Evolutionary conservation across 2,113 vertebrate species (phyloP).

Genomic region (Sylvicapra grimmia): DNA sequence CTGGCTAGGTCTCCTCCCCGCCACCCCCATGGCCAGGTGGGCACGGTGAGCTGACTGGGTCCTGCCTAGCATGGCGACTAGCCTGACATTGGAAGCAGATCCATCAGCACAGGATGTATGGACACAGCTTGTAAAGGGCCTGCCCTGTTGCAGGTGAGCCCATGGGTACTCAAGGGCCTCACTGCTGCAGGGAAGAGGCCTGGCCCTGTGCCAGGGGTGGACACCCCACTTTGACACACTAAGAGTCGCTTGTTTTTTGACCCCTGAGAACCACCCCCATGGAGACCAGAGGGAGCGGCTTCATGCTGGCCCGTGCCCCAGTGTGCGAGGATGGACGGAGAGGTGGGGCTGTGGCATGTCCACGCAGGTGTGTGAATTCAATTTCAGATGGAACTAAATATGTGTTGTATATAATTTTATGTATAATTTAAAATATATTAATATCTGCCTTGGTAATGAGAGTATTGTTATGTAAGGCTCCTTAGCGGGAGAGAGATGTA

Average conservation of each 20-base stretch:
- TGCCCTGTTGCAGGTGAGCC: accelerated
- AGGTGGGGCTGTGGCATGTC: neutral
- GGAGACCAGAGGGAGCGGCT: neutral
- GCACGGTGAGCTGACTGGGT: neutral
- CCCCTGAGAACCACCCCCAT: neutral
- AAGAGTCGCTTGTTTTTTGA: neutral
- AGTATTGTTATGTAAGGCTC: neutral
- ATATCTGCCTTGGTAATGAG: neutral
- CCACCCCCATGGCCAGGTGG: accelerated
- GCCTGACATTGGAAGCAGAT: neutral
- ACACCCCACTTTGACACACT: neutral
- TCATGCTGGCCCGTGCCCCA: accelerated
- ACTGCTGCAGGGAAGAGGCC: neutral
- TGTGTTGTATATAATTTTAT: neutral
- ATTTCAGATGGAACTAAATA: neutral
- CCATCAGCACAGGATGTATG: neutral
- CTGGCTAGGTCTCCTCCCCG: neutral
- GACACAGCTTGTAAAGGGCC: accelerated
- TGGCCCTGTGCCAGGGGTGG: neutral
- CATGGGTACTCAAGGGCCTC: accelerated
- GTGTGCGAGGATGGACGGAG: neutral
- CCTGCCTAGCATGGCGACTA: too few species aligned
- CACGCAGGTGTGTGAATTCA: neutral
- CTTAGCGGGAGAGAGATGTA: neutral
- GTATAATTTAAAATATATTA: neutral